These are phyloP conservation scores for Thamnophis elegans DNA, from an alignment of 2,797 vertebrate genomes.

Conservation along the genomic window DNA sequence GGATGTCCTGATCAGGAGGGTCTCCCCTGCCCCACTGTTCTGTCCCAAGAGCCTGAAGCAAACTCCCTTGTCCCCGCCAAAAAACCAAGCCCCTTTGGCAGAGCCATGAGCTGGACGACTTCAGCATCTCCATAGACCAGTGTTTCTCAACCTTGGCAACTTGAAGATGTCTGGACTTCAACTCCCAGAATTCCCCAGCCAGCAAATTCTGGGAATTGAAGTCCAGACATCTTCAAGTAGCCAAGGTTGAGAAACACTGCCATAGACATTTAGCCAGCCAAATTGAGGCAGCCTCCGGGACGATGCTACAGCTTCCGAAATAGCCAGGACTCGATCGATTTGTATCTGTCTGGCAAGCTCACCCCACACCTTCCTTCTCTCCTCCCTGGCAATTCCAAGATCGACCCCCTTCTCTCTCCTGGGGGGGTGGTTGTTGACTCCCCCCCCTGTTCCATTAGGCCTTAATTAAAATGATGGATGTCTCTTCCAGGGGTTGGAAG, in stretches of 20 bases:
- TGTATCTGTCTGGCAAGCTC: background rate
- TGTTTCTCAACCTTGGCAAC: too few species aligned
- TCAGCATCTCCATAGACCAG: too few species aligned
- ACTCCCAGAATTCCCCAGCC: too few species aligned
- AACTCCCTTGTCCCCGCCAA: too few species aligned
- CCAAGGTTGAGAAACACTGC: too few species aligned
- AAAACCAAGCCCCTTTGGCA: too few species aligned
- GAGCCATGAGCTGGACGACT: too few species aligned
- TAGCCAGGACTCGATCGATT: background rate
- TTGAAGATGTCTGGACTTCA: too few species aligned
- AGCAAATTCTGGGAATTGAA: too few species aligned
- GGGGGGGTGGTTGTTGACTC: background rate
- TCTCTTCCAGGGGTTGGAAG: background rate
- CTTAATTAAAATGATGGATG: background rate
- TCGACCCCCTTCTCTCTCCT: background rate
- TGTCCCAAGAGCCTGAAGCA: too few species aligned
- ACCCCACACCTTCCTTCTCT: fast-evolving
- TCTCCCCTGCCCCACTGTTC: background rate
- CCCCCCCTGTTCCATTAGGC: background rate
- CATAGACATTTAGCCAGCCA: too few species aligned
- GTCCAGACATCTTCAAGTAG: too few species aligned
- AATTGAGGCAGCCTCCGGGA: background rate
- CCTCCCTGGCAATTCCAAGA: background rate
- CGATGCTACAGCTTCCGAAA: background rate
- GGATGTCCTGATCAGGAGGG: background rate